Percentiles rank a stretch among this genome's conserved stretches.
Evolutionary conservation across 2,797 vertebrate genomes (phyloP).

Genomic region (Poeciliopsis gracilis): DNA sequence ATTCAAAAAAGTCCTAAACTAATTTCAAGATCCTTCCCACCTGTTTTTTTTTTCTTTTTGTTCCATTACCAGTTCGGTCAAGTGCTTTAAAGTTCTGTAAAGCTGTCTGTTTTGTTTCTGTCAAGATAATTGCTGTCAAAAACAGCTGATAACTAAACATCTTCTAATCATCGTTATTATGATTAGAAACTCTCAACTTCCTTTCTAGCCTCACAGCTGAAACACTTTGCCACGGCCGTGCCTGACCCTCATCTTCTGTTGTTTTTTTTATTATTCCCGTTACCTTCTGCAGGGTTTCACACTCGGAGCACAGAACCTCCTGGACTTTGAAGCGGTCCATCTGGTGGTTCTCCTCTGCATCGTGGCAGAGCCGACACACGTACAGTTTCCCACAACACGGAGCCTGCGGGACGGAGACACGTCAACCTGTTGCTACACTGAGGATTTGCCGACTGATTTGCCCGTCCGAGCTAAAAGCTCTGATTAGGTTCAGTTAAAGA

Average conservation of each 20-base stretch:
- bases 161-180: neutral
- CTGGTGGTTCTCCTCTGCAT: constrained; percentile 86
- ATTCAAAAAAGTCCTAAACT: neutral
- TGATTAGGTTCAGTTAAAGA: neutral
- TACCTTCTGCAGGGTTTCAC: constrained; percentile 87
- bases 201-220: neutral
- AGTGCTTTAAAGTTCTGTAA: no score
- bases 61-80: neutral
- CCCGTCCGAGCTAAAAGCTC: neutral
- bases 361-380: constrained; percentile 92
- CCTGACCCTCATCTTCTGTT: neutral
- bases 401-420: constrained; percentile 76
- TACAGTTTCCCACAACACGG: constrained; percentile 95
- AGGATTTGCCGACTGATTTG: neutral
- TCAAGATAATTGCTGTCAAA: no score
- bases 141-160: neutral
- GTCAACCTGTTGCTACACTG: neutral
- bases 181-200: neutral
- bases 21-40: neutral
- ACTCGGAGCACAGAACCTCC: constrained; percentile 88
- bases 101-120: no score
- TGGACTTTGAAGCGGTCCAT: constrained; percentile 91
- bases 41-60: no score
- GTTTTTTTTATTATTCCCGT: neutral
- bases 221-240: neutral